Evolutionary conservation across 2,888 invertebrate genomes (phyloP).

Genomic region (Oscheius myriophilus): DNA sequence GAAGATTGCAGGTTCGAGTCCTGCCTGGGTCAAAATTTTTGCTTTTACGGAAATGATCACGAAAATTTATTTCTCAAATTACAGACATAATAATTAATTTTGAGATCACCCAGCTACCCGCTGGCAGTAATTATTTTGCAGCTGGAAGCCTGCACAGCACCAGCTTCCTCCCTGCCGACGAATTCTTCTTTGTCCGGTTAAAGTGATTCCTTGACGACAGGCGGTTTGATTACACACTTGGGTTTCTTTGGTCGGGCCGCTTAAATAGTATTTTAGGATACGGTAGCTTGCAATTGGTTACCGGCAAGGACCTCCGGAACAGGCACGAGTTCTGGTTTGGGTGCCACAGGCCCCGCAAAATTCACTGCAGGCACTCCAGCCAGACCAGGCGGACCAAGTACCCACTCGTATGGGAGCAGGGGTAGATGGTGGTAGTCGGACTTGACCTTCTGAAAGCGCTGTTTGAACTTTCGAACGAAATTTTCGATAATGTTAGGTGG

Average conservation of each 20-base stretch:
- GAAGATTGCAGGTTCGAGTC: conserved; percentile 66
- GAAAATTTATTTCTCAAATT: background rate
- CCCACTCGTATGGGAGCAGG: background rate
- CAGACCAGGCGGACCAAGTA: conserved; percentile 48
- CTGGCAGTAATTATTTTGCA: conserved; percentile 19
- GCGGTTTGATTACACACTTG: conserved; percentile 42
- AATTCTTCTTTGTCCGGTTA: background rate
- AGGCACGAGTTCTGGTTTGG: conserved; percentile 41
- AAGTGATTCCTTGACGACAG: conserved; percentile 43
- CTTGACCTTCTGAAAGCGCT: background rate
- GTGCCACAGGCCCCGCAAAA: conserved; percentile 60
- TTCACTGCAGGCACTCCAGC: conserved; percentile 55
- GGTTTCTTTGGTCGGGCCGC: conserved; percentile 30
- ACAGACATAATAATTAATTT: background rate
- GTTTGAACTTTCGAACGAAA: background rate
- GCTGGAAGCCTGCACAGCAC: conserved; percentile 26
- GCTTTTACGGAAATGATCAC: background rate
- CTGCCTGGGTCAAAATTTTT: conserved; percentile 40
- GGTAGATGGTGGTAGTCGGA: conserved; percentile 3
- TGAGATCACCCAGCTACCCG: conserved; percentile 21
- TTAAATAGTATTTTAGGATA: conserved; percentile 21
- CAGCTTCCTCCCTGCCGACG: conserved; percentile 13
- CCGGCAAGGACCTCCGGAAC: conserved; percentile 24
- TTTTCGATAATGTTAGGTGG: background rate
- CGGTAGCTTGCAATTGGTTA: background rate